A percentile compares a stretch with the other conserved stretches of the same genome.
phyloP scores from a whole-genome alignment of 2,113 vertebrate species.

The Rhinichthys klamathensis region DNA sequence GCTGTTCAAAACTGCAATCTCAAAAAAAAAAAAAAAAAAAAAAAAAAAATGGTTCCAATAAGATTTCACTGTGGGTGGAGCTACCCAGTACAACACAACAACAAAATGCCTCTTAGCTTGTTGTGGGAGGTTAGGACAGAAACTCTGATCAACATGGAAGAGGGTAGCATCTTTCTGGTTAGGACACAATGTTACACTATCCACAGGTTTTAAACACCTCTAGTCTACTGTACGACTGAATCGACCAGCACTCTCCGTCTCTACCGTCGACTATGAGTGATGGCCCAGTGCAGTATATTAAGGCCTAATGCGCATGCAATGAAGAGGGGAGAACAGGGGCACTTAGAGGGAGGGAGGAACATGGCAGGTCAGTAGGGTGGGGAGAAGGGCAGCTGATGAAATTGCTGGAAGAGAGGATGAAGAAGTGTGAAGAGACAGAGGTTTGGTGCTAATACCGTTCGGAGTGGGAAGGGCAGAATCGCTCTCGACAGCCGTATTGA shows the following conservation, averaged over 20 bases:
- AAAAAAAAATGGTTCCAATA: neutral
- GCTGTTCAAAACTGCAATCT: neutral
- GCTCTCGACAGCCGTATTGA: conserved; percentile 99
- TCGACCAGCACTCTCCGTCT: conserved; percentile 4
- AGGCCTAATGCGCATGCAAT: conserved; percentile 41
- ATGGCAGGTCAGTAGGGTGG: conserved; percentile 71
- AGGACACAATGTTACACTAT: neutral
- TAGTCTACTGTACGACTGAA: neutral
- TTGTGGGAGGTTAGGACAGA: neutral
- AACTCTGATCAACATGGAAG: neutral
- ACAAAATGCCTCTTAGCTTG: neutral
- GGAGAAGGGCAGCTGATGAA: conserved; percentile 84
- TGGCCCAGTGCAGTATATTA: conserved; percentile 39
- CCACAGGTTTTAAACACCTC: neutral
- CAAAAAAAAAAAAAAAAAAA: too few relatives aligned
- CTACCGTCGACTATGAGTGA: conserved; percentile 5
- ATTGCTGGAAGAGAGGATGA: conserved; percentile 74
- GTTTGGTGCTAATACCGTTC: conserved; percentile 82
- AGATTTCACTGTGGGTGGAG: neutral
- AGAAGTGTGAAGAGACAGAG: conserved; percentile 80
- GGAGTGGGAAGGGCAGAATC: conserved; percentile 87
- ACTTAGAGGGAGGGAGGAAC: conserved; percentile 58
- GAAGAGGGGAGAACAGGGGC: conserved; percentile 35
- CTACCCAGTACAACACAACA: neutral
- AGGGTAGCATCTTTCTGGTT: too few relatives aligned